These are phyloP conservation scores for Gymnocephalus cernua DNA, from an alignment of 2,113 vertebrate species.

Conservation along the genomic window DNA sequence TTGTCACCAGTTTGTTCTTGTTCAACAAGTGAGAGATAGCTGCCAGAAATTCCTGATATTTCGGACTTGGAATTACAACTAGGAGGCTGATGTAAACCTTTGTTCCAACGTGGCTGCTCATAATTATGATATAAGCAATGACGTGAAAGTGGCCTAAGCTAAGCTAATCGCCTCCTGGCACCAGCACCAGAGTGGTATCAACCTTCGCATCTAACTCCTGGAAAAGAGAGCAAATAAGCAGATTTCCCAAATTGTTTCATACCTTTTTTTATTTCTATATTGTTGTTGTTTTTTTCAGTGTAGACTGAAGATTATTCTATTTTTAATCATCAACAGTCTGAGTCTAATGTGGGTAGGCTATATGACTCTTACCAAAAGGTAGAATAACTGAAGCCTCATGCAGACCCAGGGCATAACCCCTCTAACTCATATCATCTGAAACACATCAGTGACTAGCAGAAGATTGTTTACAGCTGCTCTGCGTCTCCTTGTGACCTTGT, in stretches of 20 bases:
- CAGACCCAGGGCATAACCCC: slow-evolving; percentile 23
- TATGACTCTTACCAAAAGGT: slow-evolving; percentile 15
- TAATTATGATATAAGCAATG: neutral
- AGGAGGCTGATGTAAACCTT: neutral
- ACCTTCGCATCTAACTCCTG: neutral
- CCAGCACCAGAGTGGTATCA: neutral
- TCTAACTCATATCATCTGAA: slow-evolving; percentile 59
- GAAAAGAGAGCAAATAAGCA: neutral
- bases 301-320: neutral
- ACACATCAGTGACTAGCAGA: slow-evolving; percentile 21
- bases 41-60: neutral
- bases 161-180: neutral
- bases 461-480: slow-evolving; percentile 69
- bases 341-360: neutral
- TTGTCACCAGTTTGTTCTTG: neutral
- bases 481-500: slow-evolving; percentile 52
- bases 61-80: neutral
- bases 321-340: neutral
- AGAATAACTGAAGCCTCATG: slow-evolving; percentile 34
- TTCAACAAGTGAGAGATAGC: neutral
- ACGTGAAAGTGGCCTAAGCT: too few relatives aligned
- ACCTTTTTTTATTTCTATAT: neutral
- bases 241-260: neutral
- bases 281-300: neutral
- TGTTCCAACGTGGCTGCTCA: neutral